A percentile compares a stretch with the other conserved stretches of the same genome.
These are phyloP conservation scores for Ophonus ardosiacus DNA, from an alignment of 2,888 invertebrate species.

Conservation along the genomic window DNA sequence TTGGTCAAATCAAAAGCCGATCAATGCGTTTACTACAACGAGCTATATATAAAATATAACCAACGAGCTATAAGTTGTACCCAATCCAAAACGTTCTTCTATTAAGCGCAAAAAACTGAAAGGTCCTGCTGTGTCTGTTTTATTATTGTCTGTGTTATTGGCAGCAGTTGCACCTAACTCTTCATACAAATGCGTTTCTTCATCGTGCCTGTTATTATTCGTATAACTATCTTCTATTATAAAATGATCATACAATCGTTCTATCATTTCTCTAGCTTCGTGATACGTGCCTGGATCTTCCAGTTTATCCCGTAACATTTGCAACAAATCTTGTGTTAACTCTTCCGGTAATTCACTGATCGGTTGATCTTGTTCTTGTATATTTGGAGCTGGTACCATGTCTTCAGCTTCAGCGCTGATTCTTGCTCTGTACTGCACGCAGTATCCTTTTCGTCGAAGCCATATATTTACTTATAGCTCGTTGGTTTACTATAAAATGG, in stretches of 20 bases:
- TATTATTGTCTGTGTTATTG: constrained; percentile 76
- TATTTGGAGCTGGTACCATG: constrained; percentile 76
- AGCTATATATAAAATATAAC: no score
- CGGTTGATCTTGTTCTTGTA: constrained; percentile 9
- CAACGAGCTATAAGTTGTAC: no score
- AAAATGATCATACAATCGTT: constrained; percentile 85
- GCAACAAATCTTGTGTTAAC: constrained; percentile 84
- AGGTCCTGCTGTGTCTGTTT: constrained; percentile 77
- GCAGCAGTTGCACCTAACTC: constrained; percentile 79
- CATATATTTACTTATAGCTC: no score
- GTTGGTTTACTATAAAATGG: no score
- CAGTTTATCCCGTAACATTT: constrained; percentile 82
- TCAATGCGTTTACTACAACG: no score
- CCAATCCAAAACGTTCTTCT: constrained; percentile 77
- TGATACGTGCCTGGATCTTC: constrained; percentile 86
- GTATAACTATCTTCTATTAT: constrained; percentile 84
- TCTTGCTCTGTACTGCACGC: constrained; percentile 77
- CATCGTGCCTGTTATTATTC: constrained; percentile 75
- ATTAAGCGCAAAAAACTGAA: constrained; percentile 80
- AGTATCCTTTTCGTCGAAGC: constrained; percentile 79
- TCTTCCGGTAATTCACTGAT: constrained; percentile 80
- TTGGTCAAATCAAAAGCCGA: no score
- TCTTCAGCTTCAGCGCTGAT: constrained; percentile 77
- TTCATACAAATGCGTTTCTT: constrained; percentile 75
- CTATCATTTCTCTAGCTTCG: constrained; percentile 87